A percentile compares a stretch with the other conserved stretches of the same genome.
Conservation (phyloP, 1,140 invertebrate species). For the Diorhabda elongata region DNA sequence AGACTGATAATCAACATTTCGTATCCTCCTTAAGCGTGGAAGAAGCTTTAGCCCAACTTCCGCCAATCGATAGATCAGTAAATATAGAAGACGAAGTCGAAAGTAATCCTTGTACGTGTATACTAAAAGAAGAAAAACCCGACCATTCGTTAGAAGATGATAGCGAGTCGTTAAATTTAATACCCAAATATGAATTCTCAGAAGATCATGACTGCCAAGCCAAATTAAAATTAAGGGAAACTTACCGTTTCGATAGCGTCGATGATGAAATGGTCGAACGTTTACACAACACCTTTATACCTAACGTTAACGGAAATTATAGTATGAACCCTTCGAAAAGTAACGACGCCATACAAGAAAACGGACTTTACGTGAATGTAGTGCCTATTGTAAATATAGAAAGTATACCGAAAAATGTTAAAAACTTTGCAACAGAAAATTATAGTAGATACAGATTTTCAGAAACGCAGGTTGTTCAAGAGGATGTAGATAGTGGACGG, state of each 20-base stretch:
- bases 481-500: constrained; percentile 5
- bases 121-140: constrained; percentile 34
- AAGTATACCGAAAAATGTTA: constrained; percentile 36
- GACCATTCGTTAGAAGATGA: constrained; percentile 27
- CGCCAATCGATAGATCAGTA: constrained; percentile 38
- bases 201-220: constrained; percentile 40
- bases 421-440: constrained; percentile 38
- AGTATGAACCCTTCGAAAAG: constrained; percentile 26
- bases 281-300: constrained; percentile 32
- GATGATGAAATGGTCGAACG: constrained; percentile 26
- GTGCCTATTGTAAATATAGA: constrained; percentile 46
- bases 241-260: constrained; percentile 34
- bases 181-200: constrained; percentile 28
- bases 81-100: constrained; percentile 25
- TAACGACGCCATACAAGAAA: constrained; percentile 20
- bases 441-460: constrained; percentile 46
- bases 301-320: constrained; percentile 43
- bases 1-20: constrained; percentile 28
- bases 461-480: constrained; percentile 23
- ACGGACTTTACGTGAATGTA: constrained; percentile 43
- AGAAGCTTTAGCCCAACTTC: constrained; percentile 39
- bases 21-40: constrained; percentile 34
- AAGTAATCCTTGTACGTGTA: constrained; percentile 27
- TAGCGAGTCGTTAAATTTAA: constrained; percentile 23
- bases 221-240: constrained; percentile 31